Percentiles rank a stretch among this genome's conserved stretches.
Conservation (phyloP, 2,113 vertebrate genomes). For the Microtus richardsoni region DNA sequence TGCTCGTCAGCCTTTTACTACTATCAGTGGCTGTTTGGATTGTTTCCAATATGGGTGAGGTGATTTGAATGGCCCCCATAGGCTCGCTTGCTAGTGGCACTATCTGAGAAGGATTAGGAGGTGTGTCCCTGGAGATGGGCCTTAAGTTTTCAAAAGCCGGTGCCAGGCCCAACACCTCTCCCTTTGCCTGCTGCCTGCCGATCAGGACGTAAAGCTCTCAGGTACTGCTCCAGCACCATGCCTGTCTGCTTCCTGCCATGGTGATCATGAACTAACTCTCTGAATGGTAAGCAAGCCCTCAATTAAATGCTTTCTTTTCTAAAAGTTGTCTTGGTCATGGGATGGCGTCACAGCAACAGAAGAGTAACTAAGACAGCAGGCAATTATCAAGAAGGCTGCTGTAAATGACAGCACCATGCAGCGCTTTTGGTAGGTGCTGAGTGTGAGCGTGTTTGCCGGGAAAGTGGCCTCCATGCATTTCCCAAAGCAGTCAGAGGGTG, state of each 20-base stretch:
- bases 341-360: not conserved
- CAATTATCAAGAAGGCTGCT: not conserved
- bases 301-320: not conserved
- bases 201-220: not conserved
- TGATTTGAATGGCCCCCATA: not conserved
- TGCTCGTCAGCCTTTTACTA: too few species aligned
- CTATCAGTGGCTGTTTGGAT: not conserved
- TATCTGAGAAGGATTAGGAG: not conserved
- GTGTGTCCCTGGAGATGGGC: not conserved
- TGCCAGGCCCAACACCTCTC: not conserved
- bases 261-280: not conserved
- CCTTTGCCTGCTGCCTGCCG: not conserved
- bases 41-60: too few species aligned
- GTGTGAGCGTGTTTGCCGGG: fast-evolving
- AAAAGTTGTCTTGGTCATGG: not conserved
- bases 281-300: not conserved
- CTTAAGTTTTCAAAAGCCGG: too few species aligned
- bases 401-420: not conserved
- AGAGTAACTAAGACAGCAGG: not conserved
- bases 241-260: not conserved
- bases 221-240: not conserved
- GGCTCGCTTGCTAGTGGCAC: not conserved
- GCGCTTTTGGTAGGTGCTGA: not conserved
- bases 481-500: fast-evolving
- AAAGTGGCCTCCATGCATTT: not conserved